Evolutionary conservation across 2,888 invertebrate species (phyloP).

Genomic region (Gibbula magus): DNA sequence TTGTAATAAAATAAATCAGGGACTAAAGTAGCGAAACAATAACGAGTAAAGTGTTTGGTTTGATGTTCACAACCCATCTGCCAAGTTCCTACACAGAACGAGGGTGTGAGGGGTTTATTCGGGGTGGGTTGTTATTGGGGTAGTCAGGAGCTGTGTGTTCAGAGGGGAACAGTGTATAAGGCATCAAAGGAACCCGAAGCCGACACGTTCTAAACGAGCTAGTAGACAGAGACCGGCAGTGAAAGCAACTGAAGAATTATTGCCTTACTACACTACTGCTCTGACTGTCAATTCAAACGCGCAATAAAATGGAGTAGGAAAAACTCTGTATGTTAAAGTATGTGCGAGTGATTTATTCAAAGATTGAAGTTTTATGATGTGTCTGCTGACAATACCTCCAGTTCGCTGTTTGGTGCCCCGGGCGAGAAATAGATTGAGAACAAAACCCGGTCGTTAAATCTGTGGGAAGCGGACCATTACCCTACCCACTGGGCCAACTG

Average conservation of each 20-base stretch:
- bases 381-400: neutral
- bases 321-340: neutral
- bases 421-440: neutral
- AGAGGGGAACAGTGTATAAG: too few species aligned
- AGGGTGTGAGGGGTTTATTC: too few species aligned
- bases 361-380: neutral
- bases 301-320: neutral
- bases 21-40: too few species aligned
- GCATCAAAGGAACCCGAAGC: too few species aligned
- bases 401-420: neutral
- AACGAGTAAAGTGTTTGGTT: too few species aligned
- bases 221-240: too few species aligned
- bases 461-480: neutral
- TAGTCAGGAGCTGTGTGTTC: too few species aligned
- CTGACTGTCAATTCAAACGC: neutral
- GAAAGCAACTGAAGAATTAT: neutral
- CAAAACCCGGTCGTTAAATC: slow-evolving; percentile 11
- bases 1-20: too few species aligned
- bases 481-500: neutral
- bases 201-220: too few species aligned
- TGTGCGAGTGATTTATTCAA: slow-evolving; percentile 1
- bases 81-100: too few species aligned
- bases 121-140: too few species aligned
- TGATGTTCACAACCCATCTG: too few species aligned
- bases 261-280: neutral